A percentile compares a stretch with the other conserved stretches of the same genome.
These are phyloP conservation scores for Arrhopalites spinosus DNA, from an alignment of 2,888 invertebrate species.

Conservation along the genomic window DNA sequence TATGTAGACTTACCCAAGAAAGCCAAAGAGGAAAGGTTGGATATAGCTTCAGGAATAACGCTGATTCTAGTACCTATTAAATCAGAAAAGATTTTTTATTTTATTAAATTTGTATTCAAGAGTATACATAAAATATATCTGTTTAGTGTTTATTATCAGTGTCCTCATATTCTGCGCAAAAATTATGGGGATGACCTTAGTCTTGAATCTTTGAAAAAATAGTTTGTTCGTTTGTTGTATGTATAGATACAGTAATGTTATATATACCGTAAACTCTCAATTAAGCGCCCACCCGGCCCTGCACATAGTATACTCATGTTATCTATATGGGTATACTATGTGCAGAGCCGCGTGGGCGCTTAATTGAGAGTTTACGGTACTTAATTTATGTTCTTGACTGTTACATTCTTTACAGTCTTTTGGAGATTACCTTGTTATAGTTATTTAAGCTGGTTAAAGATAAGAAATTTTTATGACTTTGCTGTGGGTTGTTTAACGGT, in stretches of 20 bases:
- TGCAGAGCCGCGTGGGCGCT: too few species aligned
- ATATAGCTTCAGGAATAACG: conserved; percentile 76
- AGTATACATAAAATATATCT: too few species aligned
- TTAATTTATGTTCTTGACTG: too few species aligned
- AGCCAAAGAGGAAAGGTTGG: conserved; percentile 77
- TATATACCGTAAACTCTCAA: too few species aligned
- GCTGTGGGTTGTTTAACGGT: not conserved
- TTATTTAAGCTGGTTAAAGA: not conserved
- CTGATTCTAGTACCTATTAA: conserved; percentile 70
- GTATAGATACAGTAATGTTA: not conserved
- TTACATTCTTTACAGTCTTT: too few species aligned
- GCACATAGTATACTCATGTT: too few species aligned
- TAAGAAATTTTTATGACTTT: conserved; percentile 2
- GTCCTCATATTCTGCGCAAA: not conserved
- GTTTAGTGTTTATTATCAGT: not conserved
- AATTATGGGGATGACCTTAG: conserved; percentile 1
- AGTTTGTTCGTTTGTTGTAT: too few species aligned
- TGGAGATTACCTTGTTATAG: not conserved
- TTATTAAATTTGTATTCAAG: too few species aligned
- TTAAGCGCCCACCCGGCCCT: too few species aligned
- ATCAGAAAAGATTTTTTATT: too few species aligned
- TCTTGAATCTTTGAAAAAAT: not conserved
- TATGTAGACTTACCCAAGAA: conserved; percentile 62
- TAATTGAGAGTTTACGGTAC: too few species aligned
- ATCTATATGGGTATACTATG: too few species aligned